Conservation (phyloP, 2,888 invertebrate genomes). For the Ormyrus nitidulus region DNA sequence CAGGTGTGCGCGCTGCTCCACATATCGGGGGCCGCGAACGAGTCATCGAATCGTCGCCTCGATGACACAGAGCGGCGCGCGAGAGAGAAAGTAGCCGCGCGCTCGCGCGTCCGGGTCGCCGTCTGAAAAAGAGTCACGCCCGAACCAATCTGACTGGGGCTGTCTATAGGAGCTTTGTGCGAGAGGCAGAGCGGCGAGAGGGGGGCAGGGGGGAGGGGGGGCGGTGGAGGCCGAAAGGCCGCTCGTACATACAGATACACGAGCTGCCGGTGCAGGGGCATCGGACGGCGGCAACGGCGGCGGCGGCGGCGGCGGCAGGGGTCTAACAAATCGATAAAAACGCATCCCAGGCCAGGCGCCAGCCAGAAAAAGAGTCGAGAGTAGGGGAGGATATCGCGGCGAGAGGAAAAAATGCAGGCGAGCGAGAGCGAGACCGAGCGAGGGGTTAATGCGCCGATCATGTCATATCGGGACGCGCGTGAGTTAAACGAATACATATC, state of each 20-base stretch:
- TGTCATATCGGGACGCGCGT: conserved; percentile 72
- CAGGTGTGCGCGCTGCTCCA: neutral
- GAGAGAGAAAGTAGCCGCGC: conserved; percentile 2
- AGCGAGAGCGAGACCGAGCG: conserved; percentile 56
- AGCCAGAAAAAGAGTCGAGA: conserved; percentile 67
- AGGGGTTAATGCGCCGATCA: conserved; percentile 75
- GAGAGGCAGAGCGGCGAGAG: conserved; percentile 32
- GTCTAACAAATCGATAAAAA: conserved; percentile 75
- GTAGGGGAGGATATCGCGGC: conserved; percentile 62
- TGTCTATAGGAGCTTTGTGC: conserved; percentile 55
- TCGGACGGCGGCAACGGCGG: conserved; percentile 62
- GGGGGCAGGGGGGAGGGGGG: conserved; percentile 27
- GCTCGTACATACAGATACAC: conserved; percentile 64
- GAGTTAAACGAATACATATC: conserved; percentile 71
- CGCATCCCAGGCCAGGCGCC: conserved; percentile 75
- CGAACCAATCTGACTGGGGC: conserved; percentile 65
- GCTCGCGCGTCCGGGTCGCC: conserved; percentile 24
- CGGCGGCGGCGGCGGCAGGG: conserved; percentile 61
- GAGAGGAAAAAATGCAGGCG: conserved; percentile 69
- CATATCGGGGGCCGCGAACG: conserved; percentile 1
- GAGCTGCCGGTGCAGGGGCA: conserved; percentile 61
- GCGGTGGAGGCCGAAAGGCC: conserved; percentile 52
- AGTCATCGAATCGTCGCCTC: conserved; percentile 38
- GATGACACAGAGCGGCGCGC: conserved; percentile 44
- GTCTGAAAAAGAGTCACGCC: conserved; percentile 71